Evolutionary conservation across 1,140 invertebrate genomes (phyloP), one percentile per base, ranked within the genome.

Genomic region (Portunus trituberculatus): DNA sequence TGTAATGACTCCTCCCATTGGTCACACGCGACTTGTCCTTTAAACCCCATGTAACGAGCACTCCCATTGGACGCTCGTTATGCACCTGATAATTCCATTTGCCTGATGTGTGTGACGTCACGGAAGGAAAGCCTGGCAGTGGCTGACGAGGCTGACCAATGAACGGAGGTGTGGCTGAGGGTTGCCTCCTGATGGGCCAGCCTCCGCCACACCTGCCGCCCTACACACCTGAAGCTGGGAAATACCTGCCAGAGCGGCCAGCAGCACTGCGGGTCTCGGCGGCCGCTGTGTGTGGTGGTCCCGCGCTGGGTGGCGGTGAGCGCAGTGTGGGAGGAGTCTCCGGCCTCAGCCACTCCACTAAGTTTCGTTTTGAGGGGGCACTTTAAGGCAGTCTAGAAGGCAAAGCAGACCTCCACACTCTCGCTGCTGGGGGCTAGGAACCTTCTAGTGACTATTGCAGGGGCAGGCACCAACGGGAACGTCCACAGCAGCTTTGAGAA

Each of bases 51-150:
- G 91, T 82, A 92, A 82, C 59, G 29, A 92, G 67, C 91, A 31
- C 67, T 45, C 59, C 82, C 91, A 92, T 92, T 92, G 91, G 91
- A 20, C n/a, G 39, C 91, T 82, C 91, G 91, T 92, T 92, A 92
- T 92, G 91, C 91, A 92, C 91, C 91, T 92, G 91, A 92, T 92
- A 8, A 83, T 82, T 82, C 82, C 91, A 92, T 92, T 92, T 92
- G 91, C 91, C 52, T 82, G 67, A 92, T 92, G 28, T 28, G 91
- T 31, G 59, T 92, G 91, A 92, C 91, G 91, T 92, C 91, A 92
- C 91, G 91, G 91, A 39, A 39, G 91, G 39, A 0, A 59, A 59
- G 31, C 39, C 67, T 82, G 29, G 29, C 91, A 48, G 28, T 39
- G 91, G 91, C 67, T 92, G 91, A 82, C 82, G 59, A 76, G n/a